Evolutionary conservation across 1,140 invertebrate species (phyloP), one percentile per base, ranked within the genome.

Genomic region (Drosophila orosa): DNA sequence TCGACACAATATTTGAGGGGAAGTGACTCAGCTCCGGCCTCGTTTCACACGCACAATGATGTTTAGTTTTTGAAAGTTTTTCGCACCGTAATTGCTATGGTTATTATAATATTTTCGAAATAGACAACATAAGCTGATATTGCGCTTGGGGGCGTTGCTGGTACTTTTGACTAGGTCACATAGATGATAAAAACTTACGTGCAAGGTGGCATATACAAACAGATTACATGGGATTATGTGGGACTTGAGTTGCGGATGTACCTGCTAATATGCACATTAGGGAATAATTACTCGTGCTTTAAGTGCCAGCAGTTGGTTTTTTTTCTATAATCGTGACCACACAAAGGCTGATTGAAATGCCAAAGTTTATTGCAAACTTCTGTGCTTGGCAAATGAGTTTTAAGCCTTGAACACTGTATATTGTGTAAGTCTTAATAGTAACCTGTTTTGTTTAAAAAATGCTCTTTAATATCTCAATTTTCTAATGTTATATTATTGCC

Each of bases 181-280:
- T 24, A 24, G 19, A 22, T 48, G 29, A 19, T 56, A 52, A 62
- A 50, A 52, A 42, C 25, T 24, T 68, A 77, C 74, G 56, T 76
- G 73, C 73, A 50, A 33, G 33, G 37, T 57, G 42, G 24, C 74
- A 63, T 19, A n/a, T 35, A 10, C 4, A 35, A 37, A 33, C 19
- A 40, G 15, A 29, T 54, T 37, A 54, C 29, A 27, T 19, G 58
- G 45, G 47, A 56, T 66, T 58, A 59, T 45, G 52, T 52, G 52
- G 47, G n/a, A 40, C 48, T 42, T 62, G 12, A 17, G 33, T 37
- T 19, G 35, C 50, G 42, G 40, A 55, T 57, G 72, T 12, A 97
- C 97, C 89, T 97, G 94, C 92, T 98, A 97, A 25, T 98, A 98
- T 27, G 98, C 99, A 91, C 98, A 98, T 93, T 99, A 98, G 10